Evolutionary conservation across 2,888 invertebrate species (phyloP), one percentile per base, ranked within the genome.

Genomic region (Limnephilus marmoratus): DNA sequence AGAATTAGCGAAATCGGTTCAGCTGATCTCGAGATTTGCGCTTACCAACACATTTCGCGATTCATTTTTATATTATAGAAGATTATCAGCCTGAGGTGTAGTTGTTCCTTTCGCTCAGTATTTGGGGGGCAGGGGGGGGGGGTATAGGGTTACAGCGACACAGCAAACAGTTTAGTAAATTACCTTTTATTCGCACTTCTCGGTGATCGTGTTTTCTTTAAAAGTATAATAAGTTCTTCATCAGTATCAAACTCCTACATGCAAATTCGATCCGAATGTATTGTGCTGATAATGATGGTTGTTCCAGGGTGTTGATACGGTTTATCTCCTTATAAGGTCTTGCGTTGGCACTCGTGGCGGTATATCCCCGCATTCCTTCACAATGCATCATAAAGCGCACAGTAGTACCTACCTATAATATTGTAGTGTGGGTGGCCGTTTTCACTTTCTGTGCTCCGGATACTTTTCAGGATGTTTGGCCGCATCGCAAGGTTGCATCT

Each of bases 391-490:
- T 34, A 15, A 13, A 9, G 0, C 68, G 24, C 9, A 68, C 68
- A 1, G 68, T 7, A 24, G 49, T 49, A 49, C 0, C 15, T 49
- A 49, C 45, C 45, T 49, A 49, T 13, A 49, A 13, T 15, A 15
- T 13, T 15, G 3, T 49, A 49, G 7, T 31, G 29, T 82, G 13
- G 13, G 31, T 83, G 18, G 24, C 41, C 83, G 83, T 68, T 83
- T 83, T 83, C 37, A 41, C 83, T 83, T 83, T 83, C 83, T 37
- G 34, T 37, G 41, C 83, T 24, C 83, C 37, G 83, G 41, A 34
- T 34, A 34, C 5, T 83, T 34, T 34, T 24, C 34, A 68, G 24
- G n/a, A 24, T 37, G 83, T 37, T 12, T 83, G 83, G 83, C 24
- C 31, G 83, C 83, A 18, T 18, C 24, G 83, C 37, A 83, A 83